phyloP scores from a whole-genome alignment of 1,140 invertebrate species.

The Mamestra configurata region DNA sequence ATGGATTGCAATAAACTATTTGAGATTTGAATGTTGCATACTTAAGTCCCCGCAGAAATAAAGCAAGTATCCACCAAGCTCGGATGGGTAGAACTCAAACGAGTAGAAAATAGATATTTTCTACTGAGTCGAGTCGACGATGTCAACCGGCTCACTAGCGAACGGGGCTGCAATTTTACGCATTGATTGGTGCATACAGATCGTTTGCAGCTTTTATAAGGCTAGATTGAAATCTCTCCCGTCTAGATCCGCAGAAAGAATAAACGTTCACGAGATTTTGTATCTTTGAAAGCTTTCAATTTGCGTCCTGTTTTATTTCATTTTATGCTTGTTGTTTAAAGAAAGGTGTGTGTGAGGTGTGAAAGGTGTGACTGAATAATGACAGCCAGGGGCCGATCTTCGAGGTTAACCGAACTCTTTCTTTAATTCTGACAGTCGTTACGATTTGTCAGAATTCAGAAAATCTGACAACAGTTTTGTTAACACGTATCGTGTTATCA shows the following conservation, averaged over 20 bases:
- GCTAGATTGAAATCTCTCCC: constrained; percentile 8
- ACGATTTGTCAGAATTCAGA: too few species aligned
- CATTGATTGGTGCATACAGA: constrained; percentile 59
- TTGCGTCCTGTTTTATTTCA: not conserved
- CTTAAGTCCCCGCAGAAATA: not conserved
- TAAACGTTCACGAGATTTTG: constrained; percentile 25
- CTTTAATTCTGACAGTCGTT: too few species aligned
- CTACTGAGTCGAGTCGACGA: constrained; percentile 31
- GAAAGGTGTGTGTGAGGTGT: too few species aligned
- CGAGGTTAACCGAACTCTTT: too few species aligned
- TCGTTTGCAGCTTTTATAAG: constrained; percentile 37
- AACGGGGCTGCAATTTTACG: constrained; percentile 62
- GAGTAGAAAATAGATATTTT: constrained; percentile 49
- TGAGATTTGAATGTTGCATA: not conserved
- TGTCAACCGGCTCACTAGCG: constrained; percentile 48
- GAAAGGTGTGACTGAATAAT: too few species aligned
- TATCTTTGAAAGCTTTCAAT: not conserved
- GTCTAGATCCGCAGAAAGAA: constrained; percentile 11
- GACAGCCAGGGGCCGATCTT: too few species aligned
- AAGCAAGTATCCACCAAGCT: constrained; percentile 14
- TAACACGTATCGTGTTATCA: too few species aligned
- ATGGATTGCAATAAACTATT: too few species aligned
- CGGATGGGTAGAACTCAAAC: constrained; percentile 36
- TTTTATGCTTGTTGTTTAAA: not conserved
- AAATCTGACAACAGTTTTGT: too few species aligned